These are phyloP conservation scores for Lanius collurio DNA, from an alignment of 2,113 vertebrate species.

Conservation along the genomic window DNA sequence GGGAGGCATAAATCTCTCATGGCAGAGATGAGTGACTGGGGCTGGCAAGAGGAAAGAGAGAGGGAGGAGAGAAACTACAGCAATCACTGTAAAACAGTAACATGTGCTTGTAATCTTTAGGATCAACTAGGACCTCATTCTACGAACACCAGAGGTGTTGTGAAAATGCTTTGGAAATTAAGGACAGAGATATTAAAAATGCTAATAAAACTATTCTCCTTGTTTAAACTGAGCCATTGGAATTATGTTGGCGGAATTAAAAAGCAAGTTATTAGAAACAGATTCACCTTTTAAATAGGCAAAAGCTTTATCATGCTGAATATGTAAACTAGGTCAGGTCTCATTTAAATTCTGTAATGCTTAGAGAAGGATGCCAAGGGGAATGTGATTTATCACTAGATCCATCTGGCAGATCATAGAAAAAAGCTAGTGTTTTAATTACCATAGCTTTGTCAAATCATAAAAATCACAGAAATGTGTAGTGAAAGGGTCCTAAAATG, in stretches of 20 bases:
- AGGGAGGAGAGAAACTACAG: background rate
- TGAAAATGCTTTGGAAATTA: background rate
- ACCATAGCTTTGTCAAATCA: conserved; percentile 2
- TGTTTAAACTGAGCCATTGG: background rate
- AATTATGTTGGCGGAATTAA: background rate
- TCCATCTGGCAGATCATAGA: conserved; percentile 1
- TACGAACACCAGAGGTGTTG: background rate
- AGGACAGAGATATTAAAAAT: background rate
- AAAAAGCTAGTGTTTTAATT: conserved; percentile 17
- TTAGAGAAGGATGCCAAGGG: background rate
- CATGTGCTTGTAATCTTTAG: background rate
- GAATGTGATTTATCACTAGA: conserved; percentile 7
- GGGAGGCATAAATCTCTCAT: background rate
- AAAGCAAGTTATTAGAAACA: background rate
- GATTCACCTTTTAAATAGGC: background rate
- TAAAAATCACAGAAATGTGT: background rate
- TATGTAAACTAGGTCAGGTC: background rate
- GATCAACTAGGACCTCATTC: background rate
- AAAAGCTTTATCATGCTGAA: background rate
- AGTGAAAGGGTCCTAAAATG: background rate
- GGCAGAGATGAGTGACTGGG: background rate
- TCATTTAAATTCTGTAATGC: background rate
- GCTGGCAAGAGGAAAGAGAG: background rate
- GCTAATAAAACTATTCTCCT: background rate
- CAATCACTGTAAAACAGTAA: background rate